A percentile compares a stretch with the other conserved stretches of the same genome.
Conservation (phyloP, 2,797 vertebrate genomes). For the Naso thynnoides region DNA sequence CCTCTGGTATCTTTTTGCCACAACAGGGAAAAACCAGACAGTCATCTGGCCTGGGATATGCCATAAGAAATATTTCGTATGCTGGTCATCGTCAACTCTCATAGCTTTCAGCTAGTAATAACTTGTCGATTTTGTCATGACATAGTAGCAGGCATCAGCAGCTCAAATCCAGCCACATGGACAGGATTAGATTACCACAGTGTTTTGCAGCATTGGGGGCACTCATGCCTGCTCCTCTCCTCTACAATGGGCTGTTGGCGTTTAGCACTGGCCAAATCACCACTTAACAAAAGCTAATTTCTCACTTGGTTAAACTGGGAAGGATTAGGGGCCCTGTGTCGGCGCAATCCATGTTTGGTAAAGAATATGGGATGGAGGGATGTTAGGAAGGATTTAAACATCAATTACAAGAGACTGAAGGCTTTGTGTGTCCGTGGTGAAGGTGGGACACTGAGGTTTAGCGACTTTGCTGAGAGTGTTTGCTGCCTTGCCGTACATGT, state of each 20-base stretch:
- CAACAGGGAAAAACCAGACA: conserved; percentile 34
- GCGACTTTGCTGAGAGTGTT: conserved; percentile 65
- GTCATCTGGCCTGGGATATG: conserved; percentile 35
- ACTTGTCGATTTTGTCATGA: conserved; percentile 50
- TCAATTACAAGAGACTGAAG: conserved; percentile 81
- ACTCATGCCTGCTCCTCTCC: conserved; percentile 69
- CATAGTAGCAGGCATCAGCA: conserved; percentile 53
- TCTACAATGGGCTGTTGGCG: conserved; percentile 77
- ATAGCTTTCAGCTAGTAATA: conserved; percentile 20
- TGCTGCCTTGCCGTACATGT: conserved; percentile 38
- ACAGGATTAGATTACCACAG: conserved; percentile 79
- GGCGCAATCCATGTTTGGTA: conserved; percentile 78
- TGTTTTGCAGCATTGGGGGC: conserved; percentile 34
- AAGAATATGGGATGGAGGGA: conserved; percentile 68
- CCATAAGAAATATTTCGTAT: conserved; percentile 34
- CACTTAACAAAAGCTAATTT: conserved; percentile 88
- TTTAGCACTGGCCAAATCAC: conserved; percentile 82
- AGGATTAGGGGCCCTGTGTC: conserved; percentile 81
- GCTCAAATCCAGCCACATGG: conserved; percentile 51
- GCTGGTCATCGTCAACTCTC: conserved; percentile 20
- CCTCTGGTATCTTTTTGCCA: conserved; percentile 16
- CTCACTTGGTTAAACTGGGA: conserved; percentile 85
- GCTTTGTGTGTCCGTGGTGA: conserved; percentile 73
- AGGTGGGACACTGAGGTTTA: conserved; percentile 73
- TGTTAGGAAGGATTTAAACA: conserved; percentile 82